Base-by-base conservation (phyloP, 2,888 invertebrate genomes). In the Amblyjoppa proteus region DNA sequence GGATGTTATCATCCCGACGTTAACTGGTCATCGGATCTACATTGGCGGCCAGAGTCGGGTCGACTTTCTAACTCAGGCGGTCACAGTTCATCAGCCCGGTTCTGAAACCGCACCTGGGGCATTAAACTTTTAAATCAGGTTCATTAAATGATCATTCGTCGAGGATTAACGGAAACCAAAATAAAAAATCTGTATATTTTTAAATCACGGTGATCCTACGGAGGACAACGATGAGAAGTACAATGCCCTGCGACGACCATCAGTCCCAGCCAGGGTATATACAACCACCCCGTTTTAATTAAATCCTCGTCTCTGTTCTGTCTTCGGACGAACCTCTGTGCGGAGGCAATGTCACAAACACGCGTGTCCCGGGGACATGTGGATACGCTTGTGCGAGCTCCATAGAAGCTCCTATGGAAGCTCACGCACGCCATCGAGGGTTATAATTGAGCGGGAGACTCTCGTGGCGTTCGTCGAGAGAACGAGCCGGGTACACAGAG, bases 231-330 rank as follows among this genome's bases (percentile, higher is more conserved):
- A 56, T 68, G 66, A 75, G 70, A 75, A 85, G 71, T 61, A 49
- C 73, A 80, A 83, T 85, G 85, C 83, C 76, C 80, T 69, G 76
- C 53, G 70, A 85, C 79, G 75, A 83, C 53, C 77, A 71, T 83
- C 61, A 13, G 64, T 34, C 31, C 64, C 31, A 34, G 31, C 64
- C 80, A 20, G 69, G 74, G 49, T 70, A 80, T 69, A 83, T 69
- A 74, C 76, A 83, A 71, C 76, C 68, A 25, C 68, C 69, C 83
- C 53, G 77, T 85, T 85, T 85, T 85, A 85, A 85, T 85, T 85
- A 83, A 85, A 85, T 83, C 76, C 75, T 78, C 78, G 49, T 74
- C 61, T 74, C 73, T 68, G 51, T 66, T 75, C 34, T 53, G 80
- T 73, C 77, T 68, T 75, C 58, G 83, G 70, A 75, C 78, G 71